phyloP scores from a whole-genome alignment of 2,797 vertebrate species.

The Trachurus trachurus region DNA sequence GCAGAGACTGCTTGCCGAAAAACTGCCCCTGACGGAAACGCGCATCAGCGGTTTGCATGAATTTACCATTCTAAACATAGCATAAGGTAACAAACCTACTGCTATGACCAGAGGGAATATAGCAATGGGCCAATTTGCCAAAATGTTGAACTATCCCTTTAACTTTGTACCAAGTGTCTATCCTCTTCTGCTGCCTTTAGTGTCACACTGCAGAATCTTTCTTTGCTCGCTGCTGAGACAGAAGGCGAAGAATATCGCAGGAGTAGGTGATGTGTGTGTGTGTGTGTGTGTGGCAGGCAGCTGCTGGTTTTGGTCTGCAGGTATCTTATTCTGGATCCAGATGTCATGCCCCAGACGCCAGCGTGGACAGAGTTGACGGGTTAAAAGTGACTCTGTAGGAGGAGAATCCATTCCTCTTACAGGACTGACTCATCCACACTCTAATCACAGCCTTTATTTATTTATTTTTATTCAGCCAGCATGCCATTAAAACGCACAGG shows the following conservation, averaged over 20 bases:
- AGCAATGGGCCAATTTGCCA: too few species aligned
- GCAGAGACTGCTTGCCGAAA: too few species aligned
- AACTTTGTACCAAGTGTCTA: not conserved
- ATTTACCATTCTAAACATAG: too few species aligned
- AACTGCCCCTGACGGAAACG: too few species aligned
- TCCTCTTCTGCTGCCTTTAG: not conserved
- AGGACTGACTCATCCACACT: conserved; percentile 66
- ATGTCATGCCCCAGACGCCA: conserved; percentile 36
- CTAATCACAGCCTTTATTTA: conserved; percentile 61
- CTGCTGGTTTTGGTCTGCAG: conserved; percentile 11
- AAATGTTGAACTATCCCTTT: too few species aligned
- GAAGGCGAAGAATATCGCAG: conserved; percentile 10
- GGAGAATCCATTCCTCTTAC: conserved; percentile 48
- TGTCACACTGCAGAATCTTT: conserved; percentile 1
- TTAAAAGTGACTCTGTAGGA: conserved; percentile 54
- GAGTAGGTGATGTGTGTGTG: not conserved
- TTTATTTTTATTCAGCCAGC: not conserved
- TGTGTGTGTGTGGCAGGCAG: not conserved
- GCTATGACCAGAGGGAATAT: too few species aligned
- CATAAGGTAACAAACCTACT: too few species aligned
- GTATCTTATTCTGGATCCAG: conserved; percentile 31
- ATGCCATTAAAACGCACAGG: conserved; percentile 50
- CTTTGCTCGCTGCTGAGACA: not conserved
- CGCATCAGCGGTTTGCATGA: too few species aligned
- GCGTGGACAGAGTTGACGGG: conserved; percentile 31